Evolutionary conservation across 2,113 vertebrate genomes (phyloP), one percentile per base, ranked within the genome.

Genomic region (Chunga burmeisteri): DNA sequence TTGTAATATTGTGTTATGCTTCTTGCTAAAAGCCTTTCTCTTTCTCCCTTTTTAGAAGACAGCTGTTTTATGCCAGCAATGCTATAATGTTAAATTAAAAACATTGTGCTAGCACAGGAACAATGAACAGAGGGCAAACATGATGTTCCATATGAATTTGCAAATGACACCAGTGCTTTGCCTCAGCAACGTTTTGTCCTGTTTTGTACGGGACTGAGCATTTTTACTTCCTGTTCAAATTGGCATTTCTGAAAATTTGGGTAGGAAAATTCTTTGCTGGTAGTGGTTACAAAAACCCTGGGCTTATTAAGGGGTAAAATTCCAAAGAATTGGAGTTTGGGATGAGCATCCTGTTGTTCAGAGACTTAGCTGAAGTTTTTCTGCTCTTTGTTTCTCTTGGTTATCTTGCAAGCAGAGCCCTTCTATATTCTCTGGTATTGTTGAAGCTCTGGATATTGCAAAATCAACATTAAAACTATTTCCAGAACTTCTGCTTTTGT

Each of bases 41-140:
- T 81, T 92, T 92, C 42, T 88, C n/a, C 7, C 66, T 70, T 75
- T 81, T 63, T 12, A 11, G 38, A 49, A 87, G 74, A 77, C 92
- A 95, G 95, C 88, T 94, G 92, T 84, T 96, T 95, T 93, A 85
- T 96, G 83, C 91, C 73, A 97, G 91, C 93, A 96, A 82, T 53
- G 68, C 49, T 70, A 50, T 82, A 91, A 44, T 52, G 62, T 87
- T 96, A 91, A 91, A 85, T 87, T 94, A 81, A 95, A 94, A 96
- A 56, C 70, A 53, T 40, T 81, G 96, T 89, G 13, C 61, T 89
- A 77, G 46, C 78, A 34, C 84, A 80, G 53, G 46, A 87, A 88
- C 94, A 95, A 91, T 82, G 89, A 90, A 94, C 86, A 96, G 78
- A 96, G 78, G 70, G 53, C 66, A 94, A 93, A 59, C 53, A 30